Percentiles rank a stretch among this genome's conserved stretches.
phyloP scores from a whole-genome alignment of 2,888 invertebrate species.

The Sympetrum striolatum region DNA sequence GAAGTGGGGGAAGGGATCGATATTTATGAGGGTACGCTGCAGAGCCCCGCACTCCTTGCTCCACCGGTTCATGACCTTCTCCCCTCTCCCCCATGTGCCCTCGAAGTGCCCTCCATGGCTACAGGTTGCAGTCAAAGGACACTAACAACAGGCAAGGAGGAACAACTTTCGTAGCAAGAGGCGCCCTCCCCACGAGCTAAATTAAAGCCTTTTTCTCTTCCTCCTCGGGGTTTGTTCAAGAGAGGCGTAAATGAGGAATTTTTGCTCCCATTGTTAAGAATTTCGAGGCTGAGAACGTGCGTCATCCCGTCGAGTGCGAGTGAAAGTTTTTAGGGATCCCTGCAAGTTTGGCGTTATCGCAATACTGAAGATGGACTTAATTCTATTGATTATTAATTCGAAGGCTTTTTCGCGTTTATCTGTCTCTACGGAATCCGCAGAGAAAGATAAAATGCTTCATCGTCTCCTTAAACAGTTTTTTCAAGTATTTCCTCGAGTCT shows the following conservation, averaged over 20 bases:
- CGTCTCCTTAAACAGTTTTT: no score
- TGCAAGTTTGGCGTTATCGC: no score
- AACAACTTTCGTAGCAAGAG: not conserved
- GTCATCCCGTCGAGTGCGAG: not conserved
- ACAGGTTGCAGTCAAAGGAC: constrained; percentile 40
- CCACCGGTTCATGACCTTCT: constrained; percentile 32
- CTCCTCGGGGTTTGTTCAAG: not conserved
- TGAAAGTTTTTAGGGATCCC: not conserved
- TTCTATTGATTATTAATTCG: no score
- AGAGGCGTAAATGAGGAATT: not conserved
- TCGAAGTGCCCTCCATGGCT: constrained; percentile 2
- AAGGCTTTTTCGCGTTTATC: no score
- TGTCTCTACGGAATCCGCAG: no score
- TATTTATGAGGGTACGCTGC: not conserved
- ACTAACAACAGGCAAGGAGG: not conserved
- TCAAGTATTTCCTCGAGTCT: no score
- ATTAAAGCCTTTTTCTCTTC: not conserved
- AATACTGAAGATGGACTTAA: no score
- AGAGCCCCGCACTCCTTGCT: not conserved
- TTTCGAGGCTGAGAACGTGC: not conserved
- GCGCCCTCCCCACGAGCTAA: not conserved
- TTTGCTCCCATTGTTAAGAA: not conserved
- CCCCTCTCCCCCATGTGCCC: not conserved
- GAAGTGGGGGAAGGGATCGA: not conserved
- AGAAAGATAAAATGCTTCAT: no score